Conservation (phyloP, 2,888 invertebrate genomes). For the Ethmia dodecea region DNA sequence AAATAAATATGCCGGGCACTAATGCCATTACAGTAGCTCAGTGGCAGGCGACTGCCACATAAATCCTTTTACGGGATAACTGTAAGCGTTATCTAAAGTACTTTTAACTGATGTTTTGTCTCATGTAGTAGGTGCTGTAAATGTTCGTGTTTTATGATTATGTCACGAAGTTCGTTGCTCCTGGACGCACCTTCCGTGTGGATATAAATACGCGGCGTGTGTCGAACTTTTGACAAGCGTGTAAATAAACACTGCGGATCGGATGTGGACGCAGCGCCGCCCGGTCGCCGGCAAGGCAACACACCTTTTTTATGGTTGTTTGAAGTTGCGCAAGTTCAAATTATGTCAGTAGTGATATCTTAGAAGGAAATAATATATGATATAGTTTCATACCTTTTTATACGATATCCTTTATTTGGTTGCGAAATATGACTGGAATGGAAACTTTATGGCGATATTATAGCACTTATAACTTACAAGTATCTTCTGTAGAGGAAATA, state of each 20-base stretch:
- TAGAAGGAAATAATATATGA: no score
- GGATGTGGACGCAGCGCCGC: constrained; percentile 33
- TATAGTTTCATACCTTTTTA: no score
- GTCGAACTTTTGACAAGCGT: constrained; percentile 70
- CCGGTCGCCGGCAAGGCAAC: constrained; percentile 3
- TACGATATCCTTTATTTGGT: no score
- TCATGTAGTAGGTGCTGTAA: constrained; percentile 31
- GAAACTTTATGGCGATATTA: no score
- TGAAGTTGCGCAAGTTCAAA: background rate
- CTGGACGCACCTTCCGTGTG: constrained; percentile 62
- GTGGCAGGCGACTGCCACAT: constrained; percentile 18
- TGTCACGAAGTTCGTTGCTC: constrained; percentile 64
- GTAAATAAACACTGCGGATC: constrained; percentile 61
- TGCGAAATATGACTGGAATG: no score
- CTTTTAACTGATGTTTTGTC: constrained; percentile 42
- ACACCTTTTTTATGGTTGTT: background rate
- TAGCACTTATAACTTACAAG: no score
- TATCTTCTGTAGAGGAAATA: no score
- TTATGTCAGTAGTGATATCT: no score
- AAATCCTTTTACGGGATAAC: constrained; percentile 42
- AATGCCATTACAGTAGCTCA: no score
- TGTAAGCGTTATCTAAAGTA: constrained; percentile 26
- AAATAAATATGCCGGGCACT: no score
- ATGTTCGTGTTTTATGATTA: constrained; percentile 44
- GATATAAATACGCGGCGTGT: constrained; percentile 64